Conservation (phyloP, 2,888 invertebrate species). For the Caenorhabditis sp. region DNA sequence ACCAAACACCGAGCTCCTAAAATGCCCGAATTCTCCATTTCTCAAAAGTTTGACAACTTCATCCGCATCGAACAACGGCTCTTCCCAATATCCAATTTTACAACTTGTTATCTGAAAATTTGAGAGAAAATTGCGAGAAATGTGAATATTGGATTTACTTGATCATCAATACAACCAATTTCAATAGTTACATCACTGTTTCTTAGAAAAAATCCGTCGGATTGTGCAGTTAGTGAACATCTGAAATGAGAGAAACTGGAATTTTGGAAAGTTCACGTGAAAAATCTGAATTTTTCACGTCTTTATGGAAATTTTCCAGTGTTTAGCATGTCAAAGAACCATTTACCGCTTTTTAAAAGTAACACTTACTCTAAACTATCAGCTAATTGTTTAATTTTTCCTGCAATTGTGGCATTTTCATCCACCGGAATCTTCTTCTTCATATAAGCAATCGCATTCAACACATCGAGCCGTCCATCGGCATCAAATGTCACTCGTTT, state of each 20-base stretch:
- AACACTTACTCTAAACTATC: constrained; percentile 35
- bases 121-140: too few relatives aligned
- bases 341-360: neutral
- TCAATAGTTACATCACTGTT: constrained; percentile 27
- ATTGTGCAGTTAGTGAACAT: neutral
- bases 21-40: constrained; percentile 16
- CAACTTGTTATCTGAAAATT: constrained; percentile 30
- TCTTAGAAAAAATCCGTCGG: neutral
- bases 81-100: constrained; percentile 41
- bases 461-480: constrained; percentile 37
- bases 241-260: too few relatives aligned
- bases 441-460: constrained; percentile 35
- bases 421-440: constrained; percentile 35
- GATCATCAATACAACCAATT: constrained; percentile 15
- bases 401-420: constrained; percentile 4
- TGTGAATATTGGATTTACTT: constrained; percentile 12
- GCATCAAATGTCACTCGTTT: constrained; percentile 38
- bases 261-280: too few relatives aligned
- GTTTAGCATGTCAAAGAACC: constrained; percentile 7
- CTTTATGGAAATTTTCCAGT: neutral
- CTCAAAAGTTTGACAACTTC: constrained; percentile 23
- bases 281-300: too few relatives aligned
- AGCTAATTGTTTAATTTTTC: constrained; percentile 24
- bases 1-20: constrained; percentile 20
- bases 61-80: constrained; percentile 29